Evolutionary conservation across 2,113 vertebrate species (phyloP), one percentile per base, ranked within the genome.

Genomic region (Cynoglossus semilaevis): DNA sequence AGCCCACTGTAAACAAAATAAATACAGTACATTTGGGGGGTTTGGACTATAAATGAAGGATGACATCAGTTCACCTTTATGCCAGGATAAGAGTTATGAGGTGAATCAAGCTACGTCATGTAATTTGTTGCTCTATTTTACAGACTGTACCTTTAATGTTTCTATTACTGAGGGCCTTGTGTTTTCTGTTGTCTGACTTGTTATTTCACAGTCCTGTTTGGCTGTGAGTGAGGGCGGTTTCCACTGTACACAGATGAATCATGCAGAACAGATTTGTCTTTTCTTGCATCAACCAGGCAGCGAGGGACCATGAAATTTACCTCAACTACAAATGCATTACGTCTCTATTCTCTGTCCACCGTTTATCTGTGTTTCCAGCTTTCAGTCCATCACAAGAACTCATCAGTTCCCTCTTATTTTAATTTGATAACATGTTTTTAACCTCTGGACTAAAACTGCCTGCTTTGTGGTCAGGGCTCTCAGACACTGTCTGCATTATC

Each of bases 381-480:
- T 19, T 71, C 52, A 7, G 12, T 51, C 19, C 13, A 37, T 54
- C 14, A 0, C 29, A 8, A 43, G 37, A 48, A 44, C 51, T 67
- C 70, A 63, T 54, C 44, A 18, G 41, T 10, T 53, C 44, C 42
- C 59, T 19, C 36, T 43, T 63, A 34, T 54, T 22, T 72, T 16
- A 47, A 15, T 63, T 61, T 72, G 15, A 64, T 63, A 61, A 47
- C 66, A 47, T 15, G 48, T 67, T 74, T 59, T 74, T 74, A 46
- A 64, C 51, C 62, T 63, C 58, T 65, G 63, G 72, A 48, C 72
- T 68, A 63, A 80, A 67, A 73, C 36, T 29, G 48, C 74, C 81
- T 86, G 77, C 79, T 85, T 85, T 86, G 72, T 85, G 83, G 77
- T 80, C 80, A 79, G 76, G 80, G 69, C 75, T 70, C 70, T 82